These are phyloP conservation scores for Astatotilapia flaviijosephi DNA, from an alignment of 2,113 vertebrate species.

Conservation along the genomic window DNA sequence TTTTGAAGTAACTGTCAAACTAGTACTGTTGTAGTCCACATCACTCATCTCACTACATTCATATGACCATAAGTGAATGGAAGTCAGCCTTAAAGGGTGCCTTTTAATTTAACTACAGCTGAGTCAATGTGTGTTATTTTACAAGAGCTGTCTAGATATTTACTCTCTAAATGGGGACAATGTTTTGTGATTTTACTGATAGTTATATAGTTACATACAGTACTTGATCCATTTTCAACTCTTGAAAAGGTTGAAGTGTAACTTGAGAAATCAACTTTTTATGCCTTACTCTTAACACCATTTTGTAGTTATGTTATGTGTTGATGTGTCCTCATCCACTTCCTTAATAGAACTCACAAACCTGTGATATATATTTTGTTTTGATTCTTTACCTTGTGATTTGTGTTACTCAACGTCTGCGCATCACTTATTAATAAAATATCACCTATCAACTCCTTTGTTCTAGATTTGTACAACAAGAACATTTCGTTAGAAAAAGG, in stretches of 20 bases:
- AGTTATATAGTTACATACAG: slow-evolving; percentile 53
- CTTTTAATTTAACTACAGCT: slow-evolving; percentile 36
- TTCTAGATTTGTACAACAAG: neutral
- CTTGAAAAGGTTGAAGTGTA: slow-evolving; percentile 55
- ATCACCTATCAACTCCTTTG: slow-evolving; percentile 10
- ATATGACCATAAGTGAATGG: slow-evolving; percentile 31
- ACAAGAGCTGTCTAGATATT: slow-evolving; percentile 51
- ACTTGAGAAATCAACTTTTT: slow-evolving; percentile 59
- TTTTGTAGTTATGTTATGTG: slow-evolving; percentile 53
- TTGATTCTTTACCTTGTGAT: slow-evolving; percentile 57
- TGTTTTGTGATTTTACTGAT: slow-evolving; percentile 57
- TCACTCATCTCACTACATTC: slow-evolving; percentile 53
- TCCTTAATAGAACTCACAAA: slow-evolving; percentile 62
- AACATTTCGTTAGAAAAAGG: neutral
- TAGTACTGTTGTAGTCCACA: slow-evolving; percentile 57
- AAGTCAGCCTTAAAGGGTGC: slow-evolving; percentile 43
- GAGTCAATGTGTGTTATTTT: slow-evolving; percentile 42
- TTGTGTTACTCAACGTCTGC: slow-evolving; percentile 56
- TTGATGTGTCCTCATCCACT: slow-evolving; percentile 58
- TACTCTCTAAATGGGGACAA: slow-evolving; percentile 50
- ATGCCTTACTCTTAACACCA: slow-evolving; percentile 54
- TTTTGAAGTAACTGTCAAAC: slow-evolving; percentile 43
- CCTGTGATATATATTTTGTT: slow-evolving; percentile 65
- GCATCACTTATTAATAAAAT: slow-evolving; percentile 62
- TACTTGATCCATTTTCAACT: slow-evolving; percentile 65